Evolutionary conservation across 2,113 vertebrate genomes (phyloP), one percentile per base, ranked within the genome.

Genomic region (Melanotaenia duboulayi): DNA sequence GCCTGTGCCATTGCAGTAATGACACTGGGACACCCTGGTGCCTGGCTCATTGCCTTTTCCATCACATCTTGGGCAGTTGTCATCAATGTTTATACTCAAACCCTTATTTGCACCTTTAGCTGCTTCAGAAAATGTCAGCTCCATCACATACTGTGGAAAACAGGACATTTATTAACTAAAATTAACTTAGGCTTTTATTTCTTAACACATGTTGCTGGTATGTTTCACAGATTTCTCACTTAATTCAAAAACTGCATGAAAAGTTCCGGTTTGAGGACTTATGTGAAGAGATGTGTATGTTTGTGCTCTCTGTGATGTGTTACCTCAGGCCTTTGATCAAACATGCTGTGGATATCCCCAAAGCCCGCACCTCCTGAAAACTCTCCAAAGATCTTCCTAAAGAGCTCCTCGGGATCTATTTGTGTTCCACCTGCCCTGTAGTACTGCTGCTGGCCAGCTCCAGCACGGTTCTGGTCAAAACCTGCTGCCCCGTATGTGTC

Each of bases 331-430:
- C 95, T 95, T 68, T 97, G 96, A 35, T 96, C 94, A 67, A 99
- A 99, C 35, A 96, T 93, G 28, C 35, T 89, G 87, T 95, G 90
- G 58, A 98, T 93, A 79, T 97, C 94, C 0, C 95, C 94, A 0
- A 99, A 98, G n/a, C 92, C 86, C 52, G 17, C 64, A 3, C 94
- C 94, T 1, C 95, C 94, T 0, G 95, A 90, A 49, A 98, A 99
- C 69, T 99, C 97, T 13, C 97, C 96, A 0, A 99, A 99, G 85
- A 99, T 99, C 91, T 96, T 98, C 71, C 95, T 92, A 92, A 98
- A 99, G 2, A 99, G 95, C 78, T 98, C 96, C 83, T 99, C 97
- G 0, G 97, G 97, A 66, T 99, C 93, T 0, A 99, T 67, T 0
- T 76, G 93, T 0, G 93, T 76, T 0, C 95, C 94, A 0, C 93